Conservation (phyloP, 2,797 vertebrate genomes). For the Hoplostethus mediterraneus region DNA sequence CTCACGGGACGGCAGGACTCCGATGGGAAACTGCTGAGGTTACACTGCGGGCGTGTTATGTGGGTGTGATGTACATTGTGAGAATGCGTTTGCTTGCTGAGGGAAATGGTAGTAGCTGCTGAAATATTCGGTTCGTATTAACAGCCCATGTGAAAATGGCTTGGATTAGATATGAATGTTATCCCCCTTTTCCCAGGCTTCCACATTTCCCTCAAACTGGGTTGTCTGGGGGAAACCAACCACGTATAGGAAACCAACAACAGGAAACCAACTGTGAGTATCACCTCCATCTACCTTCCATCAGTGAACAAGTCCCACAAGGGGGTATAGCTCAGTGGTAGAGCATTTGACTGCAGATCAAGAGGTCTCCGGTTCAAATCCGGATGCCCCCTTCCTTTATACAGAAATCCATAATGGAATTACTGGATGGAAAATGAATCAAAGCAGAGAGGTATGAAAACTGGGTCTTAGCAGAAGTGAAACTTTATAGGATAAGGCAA, state of each 20-base stretch:
- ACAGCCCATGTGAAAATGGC: constrained; percentile 7
- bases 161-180: neutral
- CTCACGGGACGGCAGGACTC: constrained; percentile 67
- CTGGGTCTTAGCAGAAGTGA: no score
- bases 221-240: neutral
- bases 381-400: constrained; percentile 47
- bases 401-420: no score
- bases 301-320: no score
- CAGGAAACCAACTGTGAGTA: no score
- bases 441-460: neutral
- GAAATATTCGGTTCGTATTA: constrained; percentile 16
- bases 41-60: constrained; percentile 45
- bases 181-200: neutral
- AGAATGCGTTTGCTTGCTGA: constrained; percentile 26
- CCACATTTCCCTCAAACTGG: neutral
- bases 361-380: constrained; percentile 66
- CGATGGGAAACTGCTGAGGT: constrained; percentile 75
- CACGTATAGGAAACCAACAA: neutral
- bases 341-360: constrained; percentile 59
- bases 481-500: neutral
- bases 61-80: constrained; percentile 57
- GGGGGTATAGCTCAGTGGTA: constrained; percentile 70
- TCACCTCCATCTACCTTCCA: no score
- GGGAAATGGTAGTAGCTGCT: constrained; percentile 1
- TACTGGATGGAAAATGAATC: neutral